These are phyloP conservation scores for Pan paniscus DNA, from an alignment of 2,113 vertebrate species.

Conservation along the genomic window DNA sequence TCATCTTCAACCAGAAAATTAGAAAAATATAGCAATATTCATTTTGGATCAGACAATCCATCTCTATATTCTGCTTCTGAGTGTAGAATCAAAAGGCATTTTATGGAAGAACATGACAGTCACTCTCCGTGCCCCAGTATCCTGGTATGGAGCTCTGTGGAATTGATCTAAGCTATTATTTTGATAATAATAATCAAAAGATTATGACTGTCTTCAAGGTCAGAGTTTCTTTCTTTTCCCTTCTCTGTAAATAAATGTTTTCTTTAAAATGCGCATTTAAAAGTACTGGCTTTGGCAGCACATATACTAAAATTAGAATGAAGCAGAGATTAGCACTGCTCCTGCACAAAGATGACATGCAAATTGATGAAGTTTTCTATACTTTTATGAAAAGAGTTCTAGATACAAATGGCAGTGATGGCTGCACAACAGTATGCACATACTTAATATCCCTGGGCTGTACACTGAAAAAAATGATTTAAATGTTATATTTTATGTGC, in stretches of 20 bases:
- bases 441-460: not conserved
- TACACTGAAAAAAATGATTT: not conserved
- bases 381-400: not conserved
- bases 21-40: not conserved
- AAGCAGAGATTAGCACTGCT: not conserved
- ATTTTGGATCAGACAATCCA: not conserved
- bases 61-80: not conserved
- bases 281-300: not conserved
- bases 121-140: not conserved
- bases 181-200: not conserved
- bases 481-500: not conserved
- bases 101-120: not conserved
- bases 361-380: not conserved
- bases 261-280: not conserved
- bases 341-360: not conserved
- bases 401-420: not conserved
- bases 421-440: not conserved
- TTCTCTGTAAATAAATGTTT: not conserved
- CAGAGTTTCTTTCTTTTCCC: not conserved
- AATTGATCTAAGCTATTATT: not conserved
- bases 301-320: not conserved
- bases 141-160: not conserved
- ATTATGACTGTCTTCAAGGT: not conserved
- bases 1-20: not conserved
- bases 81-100: not conserved